These are phyloP conservation scores for Crotalus viridis DNA, from an alignment of 2,113 vertebrate genomes.

Conservation along the genomic window DNA sequence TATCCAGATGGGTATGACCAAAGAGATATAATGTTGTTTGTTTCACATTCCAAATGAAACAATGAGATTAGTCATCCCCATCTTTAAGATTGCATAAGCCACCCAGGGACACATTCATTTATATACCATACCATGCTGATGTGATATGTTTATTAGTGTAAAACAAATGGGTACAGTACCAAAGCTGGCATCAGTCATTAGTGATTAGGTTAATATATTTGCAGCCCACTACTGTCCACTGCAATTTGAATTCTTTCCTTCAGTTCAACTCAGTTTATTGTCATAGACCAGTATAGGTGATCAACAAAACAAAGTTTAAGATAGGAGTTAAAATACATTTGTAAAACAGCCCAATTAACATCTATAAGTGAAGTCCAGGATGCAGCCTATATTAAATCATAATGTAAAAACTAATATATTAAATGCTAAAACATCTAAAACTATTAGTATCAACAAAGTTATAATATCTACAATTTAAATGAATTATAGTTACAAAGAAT, in stretches of 20 bases:
- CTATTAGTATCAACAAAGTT: background rate
- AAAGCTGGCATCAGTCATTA: background rate
- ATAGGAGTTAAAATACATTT: background rate
- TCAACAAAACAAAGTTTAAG: background rate
- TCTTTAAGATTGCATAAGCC: background rate
- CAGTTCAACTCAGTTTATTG: background rate
- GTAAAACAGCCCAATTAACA: background rate
- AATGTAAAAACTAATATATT: background rate
- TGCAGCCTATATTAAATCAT: background rate
- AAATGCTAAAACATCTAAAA: background rate
- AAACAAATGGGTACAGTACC: background rate
- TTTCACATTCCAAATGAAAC: background rate
- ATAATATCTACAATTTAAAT: background rate
- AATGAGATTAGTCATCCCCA: background rate
- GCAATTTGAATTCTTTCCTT: background rate
- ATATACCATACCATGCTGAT: background rate
- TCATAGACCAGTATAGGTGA: background rate
- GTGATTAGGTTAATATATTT: constrained; percentile 3
- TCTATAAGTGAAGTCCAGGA: background rate
- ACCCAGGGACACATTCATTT: background rate
- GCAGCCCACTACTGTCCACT: background rate
- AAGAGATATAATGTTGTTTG: constrained; percentile 14
- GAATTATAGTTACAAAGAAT: background rate
- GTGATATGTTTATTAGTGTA: background rate
- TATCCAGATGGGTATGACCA: background rate